Base-by-base conservation (phyloP, 1,140 invertebrate species). In the Chironomus striatipennis region DNA sequence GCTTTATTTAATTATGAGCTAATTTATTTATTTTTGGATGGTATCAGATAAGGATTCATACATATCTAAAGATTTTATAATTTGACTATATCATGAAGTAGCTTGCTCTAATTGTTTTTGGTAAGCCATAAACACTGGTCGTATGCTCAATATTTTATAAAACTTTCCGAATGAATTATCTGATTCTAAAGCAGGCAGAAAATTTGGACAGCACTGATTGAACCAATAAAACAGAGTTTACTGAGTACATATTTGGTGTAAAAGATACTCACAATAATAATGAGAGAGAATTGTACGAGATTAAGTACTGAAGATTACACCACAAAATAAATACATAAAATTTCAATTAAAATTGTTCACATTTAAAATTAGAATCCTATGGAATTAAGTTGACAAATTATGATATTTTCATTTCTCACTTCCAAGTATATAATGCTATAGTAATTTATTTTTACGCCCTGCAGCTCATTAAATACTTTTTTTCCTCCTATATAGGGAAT, bases 361-460 rank as follows among this genome's bases (percentile, higher is more conserved):
- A n/a, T 57, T 47, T 57, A 57, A 57, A 12, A 57, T n/a, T 57
- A 57, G 47, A 57, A 57, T n/a, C 47, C 12, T n/a, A 57, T n/a
- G 12, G 4, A n/a, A 15, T 57, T 57, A n/a, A n/a, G 47, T n/a
- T 57, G 47, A 57, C n/a, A 57, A 57, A 57, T 57, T 34, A 34
- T 57, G 47, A 57, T 57, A 57, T 57, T 57, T 57, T 57, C n/a
- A 12, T 57, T 57, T 57, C 47, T 15, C 12, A n/a, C n/a, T n/a
- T 15, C 9, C 15, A 47, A 47, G 43, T 47, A 57, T n/a, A n/a
- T n/a, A n/a, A 57, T 57, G n/a, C n/a, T 57, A n/a, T 57, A 57
- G 47, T n/a, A n/a, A 57, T 57, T 57, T n/a, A n/a, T 57, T 57
- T 57, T 57, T 12, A 57, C 47, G 47, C 47, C 47, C 47, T 57